Evolutionary conservation across 2,888 invertebrate species (phyloP).

Genomic region (Scotopteryx bipunctaria): DNA sequence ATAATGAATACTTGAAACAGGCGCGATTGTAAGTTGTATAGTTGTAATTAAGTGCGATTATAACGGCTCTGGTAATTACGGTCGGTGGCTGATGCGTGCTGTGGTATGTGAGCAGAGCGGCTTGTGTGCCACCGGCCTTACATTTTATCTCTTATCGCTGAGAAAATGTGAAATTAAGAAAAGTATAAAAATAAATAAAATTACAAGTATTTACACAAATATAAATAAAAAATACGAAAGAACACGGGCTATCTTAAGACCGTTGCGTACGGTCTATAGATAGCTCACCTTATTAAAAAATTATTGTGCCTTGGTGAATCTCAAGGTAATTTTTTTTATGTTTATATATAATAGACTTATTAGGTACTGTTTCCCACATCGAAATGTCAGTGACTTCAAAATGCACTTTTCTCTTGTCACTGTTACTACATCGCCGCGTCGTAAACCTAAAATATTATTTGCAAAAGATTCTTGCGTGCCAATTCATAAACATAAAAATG

Average conservation of each 20-base stretch:
- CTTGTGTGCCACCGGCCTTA: neutral
- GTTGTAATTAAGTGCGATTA: slow-evolving; percentile 78
- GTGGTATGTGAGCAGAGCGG: slow-evolving; percentile 10
- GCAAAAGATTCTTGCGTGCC: slow-evolving; percentile 12
- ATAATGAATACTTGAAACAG: slow-evolving; percentile 76
- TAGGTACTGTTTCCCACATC: too few relatives aligned
- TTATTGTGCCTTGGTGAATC: too few relatives aligned
- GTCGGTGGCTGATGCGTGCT: slow-evolving; percentile 56
- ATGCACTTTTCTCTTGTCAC: slow-evolving; percentile 13
- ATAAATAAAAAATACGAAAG: too few relatives aligned
- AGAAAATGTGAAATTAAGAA: too few relatives aligned
- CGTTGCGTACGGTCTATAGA: too few relatives aligned
- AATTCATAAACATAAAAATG: slow-evolving; percentile 3
- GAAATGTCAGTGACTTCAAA: slow-evolving; percentile 6
- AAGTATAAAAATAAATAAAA: too few relatives aligned
- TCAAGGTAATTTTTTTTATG: too few relatives aligned
- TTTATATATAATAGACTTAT: too few relatives aligned
- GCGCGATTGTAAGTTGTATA: slow-evolving; percentile 74
- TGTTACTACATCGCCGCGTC: neutral
- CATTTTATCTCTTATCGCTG: neutral
- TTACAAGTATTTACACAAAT: too few relatives aligned
- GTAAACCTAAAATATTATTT: slow-evolving; percentile 11
- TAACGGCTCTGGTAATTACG: slow-evolving; percentile 70
- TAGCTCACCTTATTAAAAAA: too few relatives aligned
- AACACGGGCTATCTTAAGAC: too few relatives aligned